Evolutionary conservation across 2,888 invertebrate genomes (phyloP).

Genomic region (Ligdia adustata): DNA sequence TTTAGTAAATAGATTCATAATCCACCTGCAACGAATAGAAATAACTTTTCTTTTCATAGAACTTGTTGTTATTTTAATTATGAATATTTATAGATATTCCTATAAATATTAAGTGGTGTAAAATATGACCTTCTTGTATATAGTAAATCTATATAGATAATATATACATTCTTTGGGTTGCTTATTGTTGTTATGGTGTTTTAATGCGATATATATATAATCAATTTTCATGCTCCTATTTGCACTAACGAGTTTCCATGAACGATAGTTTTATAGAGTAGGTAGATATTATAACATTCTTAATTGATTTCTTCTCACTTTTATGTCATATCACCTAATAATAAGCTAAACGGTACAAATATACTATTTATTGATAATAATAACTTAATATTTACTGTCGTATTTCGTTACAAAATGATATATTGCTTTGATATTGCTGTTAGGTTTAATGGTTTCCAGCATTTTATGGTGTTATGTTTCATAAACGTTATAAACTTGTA

Average conservation of each 20-base stretch:
- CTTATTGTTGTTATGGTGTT: no score
- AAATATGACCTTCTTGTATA: no score
- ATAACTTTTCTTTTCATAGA: no score
- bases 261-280: neutral
- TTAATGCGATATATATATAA: no score
- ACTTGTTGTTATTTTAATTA: no score
- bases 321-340: no score
- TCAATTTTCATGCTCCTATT: neutral
- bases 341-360: neutral
- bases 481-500: constrained; percentile 37
- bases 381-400: neutral
- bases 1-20: constrained; percentile 19
- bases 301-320: neutral
- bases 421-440: neutral
- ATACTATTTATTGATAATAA: constrained; percentile 12
- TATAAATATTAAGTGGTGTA: no score
- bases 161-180: no score
- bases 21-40: no score
- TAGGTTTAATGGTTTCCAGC: neutral
- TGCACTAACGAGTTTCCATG: neutral
- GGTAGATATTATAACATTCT: neutral
- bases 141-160: no score
- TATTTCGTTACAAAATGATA: neutral
- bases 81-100: no score
- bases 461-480: neutral